Evolutionary conservation across 2,797 vertebrate species (phyloP).

Genomic region (Holocentrus rufus): DNA sequence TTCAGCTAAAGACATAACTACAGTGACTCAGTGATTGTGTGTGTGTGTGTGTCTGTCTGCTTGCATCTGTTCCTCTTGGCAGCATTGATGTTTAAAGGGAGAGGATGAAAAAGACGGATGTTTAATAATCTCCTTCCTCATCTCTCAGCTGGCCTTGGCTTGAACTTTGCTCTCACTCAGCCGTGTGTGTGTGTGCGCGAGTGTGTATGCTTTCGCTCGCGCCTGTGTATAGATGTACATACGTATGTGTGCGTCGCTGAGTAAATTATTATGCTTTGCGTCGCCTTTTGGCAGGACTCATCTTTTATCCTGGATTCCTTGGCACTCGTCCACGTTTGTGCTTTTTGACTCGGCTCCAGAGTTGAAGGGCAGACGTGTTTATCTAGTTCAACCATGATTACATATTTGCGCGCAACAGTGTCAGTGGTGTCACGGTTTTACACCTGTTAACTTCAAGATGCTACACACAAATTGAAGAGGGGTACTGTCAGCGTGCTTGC

Average conservation of each 20-base stretch:
- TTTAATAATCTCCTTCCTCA: constrained; percentile 67
- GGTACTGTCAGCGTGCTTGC: background rate
- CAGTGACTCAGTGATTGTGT: constrained; percentile 19
- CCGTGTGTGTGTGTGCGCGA: constrained; percentile 36
- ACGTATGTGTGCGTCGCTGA: constrained; percentile 29
- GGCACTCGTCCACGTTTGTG: constrained; percentile 44
- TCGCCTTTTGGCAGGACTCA: constrained; percentile 49
- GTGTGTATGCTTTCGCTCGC: constrained; percentile 51
- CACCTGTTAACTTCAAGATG: constrained; percentile 4
- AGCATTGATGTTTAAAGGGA: constrained; percentile 58
- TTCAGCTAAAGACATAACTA: constrained; percentile 37
- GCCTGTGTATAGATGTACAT: constrained; percentile 52
- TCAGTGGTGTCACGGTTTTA: constrained; percentile 1
- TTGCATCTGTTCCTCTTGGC: constrained; percentile 43
- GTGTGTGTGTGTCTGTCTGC: constrained; percentile 8
- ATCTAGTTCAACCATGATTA: constrained; percentile 28
- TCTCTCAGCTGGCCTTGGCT: constrained; percentile 59
- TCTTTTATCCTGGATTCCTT: constrained; percentile 36
- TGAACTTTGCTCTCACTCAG: constrained; percentile 57
- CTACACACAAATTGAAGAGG: background rate
- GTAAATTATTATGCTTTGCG: constrained; percentile 56
- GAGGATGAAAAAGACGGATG: constrained; percentile 63
- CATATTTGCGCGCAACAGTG: constrained; percentile 35
- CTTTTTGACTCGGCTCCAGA: constrained; percentile 27
- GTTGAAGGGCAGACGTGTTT: constrained; percentile 51